These are phyloP conservation scores for Cyanistes caeruleus DNA, from an alignment of 2,113 vertebrate species.

Conservation along the genomic window DNA sequence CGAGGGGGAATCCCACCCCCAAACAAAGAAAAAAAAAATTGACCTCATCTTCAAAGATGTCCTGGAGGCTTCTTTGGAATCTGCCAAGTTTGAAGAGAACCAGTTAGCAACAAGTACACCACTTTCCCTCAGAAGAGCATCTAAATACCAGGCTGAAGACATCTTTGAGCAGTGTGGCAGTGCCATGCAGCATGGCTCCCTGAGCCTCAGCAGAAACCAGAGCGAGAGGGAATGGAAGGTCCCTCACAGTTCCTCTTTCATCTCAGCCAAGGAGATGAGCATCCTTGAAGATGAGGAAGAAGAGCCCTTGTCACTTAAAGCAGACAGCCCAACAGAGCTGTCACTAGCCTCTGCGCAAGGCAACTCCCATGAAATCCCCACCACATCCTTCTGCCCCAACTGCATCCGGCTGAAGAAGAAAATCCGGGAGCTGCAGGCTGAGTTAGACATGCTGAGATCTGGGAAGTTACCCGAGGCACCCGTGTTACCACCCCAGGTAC, in stretches of 20 bases:
- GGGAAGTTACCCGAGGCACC: slow-evolving; percentile 75
- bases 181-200: slow-evolving; percentile 28
- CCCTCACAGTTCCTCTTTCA: slow-evolving; percentile 53
- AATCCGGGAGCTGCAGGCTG: slow-evolving; percentile 91
- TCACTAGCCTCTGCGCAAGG: slow-evolving; percentile 64
- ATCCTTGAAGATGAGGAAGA: slow-evolving; percentile 76
- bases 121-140: slow-evolving; percentile 73
- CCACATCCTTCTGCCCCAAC: slow-evolving; percentile 94
- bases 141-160: slow-evolving; percentile 73
- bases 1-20: slow-evolving; percentile 82
- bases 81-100: slow-evolving; percentile 74
- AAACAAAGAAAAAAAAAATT: slow-evolving; percentile 93
- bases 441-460: slow-evolving; percentile 87
- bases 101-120: slow-evolving; percentile 75
- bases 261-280: slow-evolving; percentile 67
- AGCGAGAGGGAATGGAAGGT: slow-evolving; percentile 75
- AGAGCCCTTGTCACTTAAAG: slow-evolving; percentile 78
- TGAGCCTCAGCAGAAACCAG: slow-evolving; percentile 64
- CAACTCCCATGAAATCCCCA: slow-evolving; percentile 79
- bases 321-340: slow-evolving; percentile 82
- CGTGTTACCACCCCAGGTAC: slow-evolving; percentile 77
- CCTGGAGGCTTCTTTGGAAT: slow-evolving; percentile 88
- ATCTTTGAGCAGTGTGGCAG: slow-evolving; percentile 69
- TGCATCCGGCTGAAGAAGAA: slow-evolving; percentile 92
- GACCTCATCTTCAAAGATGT: slow-evolving; percentile 95